A percentile compares a stretch with the other conserved stretches of the same genome.
Evolutionary conservation across 2,888 invertebrate genomes (phyloP).

Genomic region (Steromphala cineraria): DNA sequence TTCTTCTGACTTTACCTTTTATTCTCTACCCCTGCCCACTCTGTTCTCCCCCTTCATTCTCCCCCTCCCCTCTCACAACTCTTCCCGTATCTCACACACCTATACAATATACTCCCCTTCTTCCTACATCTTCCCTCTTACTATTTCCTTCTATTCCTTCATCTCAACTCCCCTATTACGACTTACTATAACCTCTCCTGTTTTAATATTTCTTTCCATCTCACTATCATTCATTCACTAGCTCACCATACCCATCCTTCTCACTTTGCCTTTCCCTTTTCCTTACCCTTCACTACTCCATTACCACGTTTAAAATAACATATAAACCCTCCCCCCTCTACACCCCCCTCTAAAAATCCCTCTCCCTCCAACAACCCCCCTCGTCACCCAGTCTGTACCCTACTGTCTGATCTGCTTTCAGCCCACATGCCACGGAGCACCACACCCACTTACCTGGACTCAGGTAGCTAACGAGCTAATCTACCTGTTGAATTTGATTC

Average conservation of each 20-base stretch:
- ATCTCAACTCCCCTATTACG: not conserved
- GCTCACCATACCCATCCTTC: not conserved
- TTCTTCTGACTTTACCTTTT: too few relatives aligned
- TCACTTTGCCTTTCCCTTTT: not conserved
- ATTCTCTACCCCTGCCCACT: too few relatives aligned
- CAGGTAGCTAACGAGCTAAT: slow-evolving; percentile 32
- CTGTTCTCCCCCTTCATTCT: too few relatives aligned
- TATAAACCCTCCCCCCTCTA: not conserved
- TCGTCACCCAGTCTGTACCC: not conserved
- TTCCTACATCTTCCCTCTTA: not conserved
- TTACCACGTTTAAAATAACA: too few relatives aligned
- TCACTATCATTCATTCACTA: not conserved
- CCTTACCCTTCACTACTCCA: not conserved
- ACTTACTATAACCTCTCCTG: not conserved
- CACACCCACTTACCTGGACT: slow-evolving; percentile 41
- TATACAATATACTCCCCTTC: too few relatives aligned
- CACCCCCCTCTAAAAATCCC: not conserved
- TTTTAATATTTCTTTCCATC: not conserved
- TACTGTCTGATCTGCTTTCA: slow-evolving; percentile 19
- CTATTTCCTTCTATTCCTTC: not conserved
- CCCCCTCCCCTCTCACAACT: not conserved
- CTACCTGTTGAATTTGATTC: too few relatives aligned
- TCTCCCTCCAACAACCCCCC: not conserved
- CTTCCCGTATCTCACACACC: not conserved
- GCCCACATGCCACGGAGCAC: slow-evolving; percentile 40